Evolutionary conservation across 2,888 invertebrate species (phyloP), one percentile per base, ranked within the genome.

Genomic region (Xanthorhoe spadicearia): DNA sequence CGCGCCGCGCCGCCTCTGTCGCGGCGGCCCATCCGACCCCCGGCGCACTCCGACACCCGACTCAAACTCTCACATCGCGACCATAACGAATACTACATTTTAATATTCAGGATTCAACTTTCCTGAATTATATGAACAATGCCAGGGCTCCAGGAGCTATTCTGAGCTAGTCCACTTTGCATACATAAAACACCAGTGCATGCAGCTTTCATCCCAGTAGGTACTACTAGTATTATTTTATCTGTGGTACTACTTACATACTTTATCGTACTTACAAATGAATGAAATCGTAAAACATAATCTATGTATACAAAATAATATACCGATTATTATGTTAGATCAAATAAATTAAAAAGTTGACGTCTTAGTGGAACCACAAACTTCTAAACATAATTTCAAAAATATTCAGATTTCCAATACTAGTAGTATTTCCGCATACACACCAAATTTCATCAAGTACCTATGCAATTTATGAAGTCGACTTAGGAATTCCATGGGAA

Each of bases 1-100:
- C 77, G 79, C 79, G 76, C 79, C 76, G 67, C 74, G 76, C 70
- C 72, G 66, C 73, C 60, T n/a, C 51, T 50, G 55, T 70, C 66
- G 32, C 7, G 38, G 66, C 74, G 59, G 66, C 71, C 68, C 70
- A 69, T 68, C 69, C 68, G 63, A 64, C 68, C 71, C 69, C 70
- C 66, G 60, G 61, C 69, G 66, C 70, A 59, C 60, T 64, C 61
- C 61, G 62, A 68, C 57, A 63, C 63, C 61, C 59, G 52, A 64
- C 13, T 52, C 51, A 54, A 62, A 70, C 65, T 66, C 67, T 70
- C 19, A 57, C 59, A 68, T 51, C 17, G 32, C 51, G 17, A 43
- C 38, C 19, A 59, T 50, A 48, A 48, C 17, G 17, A 48, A 8
- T 48, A 48, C 13, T 7, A 48, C 17, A 15, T 48, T 17, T 48